Base-by-base conservation (phyloP, 2,797 vertebrate genomes). In the Thalassophryne amazonica region DNA sequence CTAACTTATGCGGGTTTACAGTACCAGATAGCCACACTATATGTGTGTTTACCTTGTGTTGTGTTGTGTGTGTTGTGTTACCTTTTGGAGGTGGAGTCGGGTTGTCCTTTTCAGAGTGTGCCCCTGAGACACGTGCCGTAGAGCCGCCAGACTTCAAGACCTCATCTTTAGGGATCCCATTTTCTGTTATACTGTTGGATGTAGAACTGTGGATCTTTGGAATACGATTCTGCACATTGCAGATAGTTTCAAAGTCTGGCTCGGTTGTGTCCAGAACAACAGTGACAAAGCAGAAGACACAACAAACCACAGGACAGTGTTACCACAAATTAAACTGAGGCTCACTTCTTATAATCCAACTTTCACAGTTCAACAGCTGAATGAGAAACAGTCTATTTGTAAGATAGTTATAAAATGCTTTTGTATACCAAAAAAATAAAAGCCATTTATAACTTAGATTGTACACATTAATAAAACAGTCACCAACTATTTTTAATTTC, bases 191-290 rank as follows among this genome's bases (percentile, higher is more conserved):
- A 37, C 45, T 61, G 48, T 65, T 55, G 12, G 61, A 50, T 33
- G 63, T 30, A 56, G 63, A 61, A 54, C 58, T 41, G 10, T 48
- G 8, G 1, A 20, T 10, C 22, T 48, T 23, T 24, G 63, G 45
- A 12, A 28, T 31, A 0, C 0, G 7, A 32, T 24, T 67, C 19
- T 41, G 46, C 21, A 20, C n/a, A 4, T 40, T 13, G 3, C 34
- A 69, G 52, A 86, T 70, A 10, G 69, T 84, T 74, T 88, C 86
- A 41, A 83, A 81, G 69, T 88, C 87, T 88, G 50, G 13, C 51
- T 40, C 46, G 46, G 41, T 59, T 25, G 11, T n/a, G 21, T n/a
- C n/a, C n/a, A n/a, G n/a, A 35, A 20, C 10, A 22, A 55, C 47
- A 30, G n/a, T 64, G 48, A 23, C 53, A 58, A 54, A 41, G 13